A percentile compares a stretch with the other conserved stretches of the same genome.
These are phyloP conservation scores for Coelinius sp. DNA, from an alignment of 2,888 invertebrate species.

Conservation along the genomic window DNA sequence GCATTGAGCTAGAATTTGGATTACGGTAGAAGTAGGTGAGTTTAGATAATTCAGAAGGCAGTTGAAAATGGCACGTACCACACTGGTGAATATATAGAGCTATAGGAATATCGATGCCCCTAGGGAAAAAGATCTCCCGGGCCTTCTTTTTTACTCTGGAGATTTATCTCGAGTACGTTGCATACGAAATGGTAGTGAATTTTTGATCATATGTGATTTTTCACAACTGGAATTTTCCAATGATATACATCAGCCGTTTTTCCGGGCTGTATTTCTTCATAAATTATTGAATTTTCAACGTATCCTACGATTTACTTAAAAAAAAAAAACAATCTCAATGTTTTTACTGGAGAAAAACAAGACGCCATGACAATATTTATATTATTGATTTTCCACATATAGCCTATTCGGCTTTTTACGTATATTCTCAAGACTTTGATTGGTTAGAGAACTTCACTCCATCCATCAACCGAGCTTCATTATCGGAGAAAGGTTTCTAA, in stretches of 20 bases:
- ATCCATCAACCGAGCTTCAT: too few relatives aligned
- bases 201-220: not conserved
- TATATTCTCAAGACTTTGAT: too few relatives aligned
- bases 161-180: slow-evolving; percentile 35
- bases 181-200: not conserved
- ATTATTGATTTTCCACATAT: too few relatives aligned
- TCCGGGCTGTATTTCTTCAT: slow-evolving; percentile 19
- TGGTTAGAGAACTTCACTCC: too few relatives aligned
- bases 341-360: not conserved
- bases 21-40: slow-evolving; percentile 28
- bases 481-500: too few relatives aligned
- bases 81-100: slow-evolving; percentile 14
- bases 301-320: not conserved
- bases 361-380: not conserved
- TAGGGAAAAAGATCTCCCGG: slow-evolving; percentile 18
- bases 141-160: slow-evolving; percentile 11
- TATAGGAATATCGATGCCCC: slow-evolving; percentile 31
- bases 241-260: slow-evolving; percentile 10
- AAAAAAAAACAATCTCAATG: not conserved
- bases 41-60: slow-evolving; percentile 27
- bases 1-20: slow-evolving; percentile 46
- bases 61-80: slow-evolving; percentile 14
- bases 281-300: slow-evolving; percentile 10
- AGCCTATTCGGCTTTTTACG: too few relatives aligned
- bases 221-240: not conserved